Conservation (phyloP, 2,888 invertebrate species). For the Drosophila algonquin region DNA sequence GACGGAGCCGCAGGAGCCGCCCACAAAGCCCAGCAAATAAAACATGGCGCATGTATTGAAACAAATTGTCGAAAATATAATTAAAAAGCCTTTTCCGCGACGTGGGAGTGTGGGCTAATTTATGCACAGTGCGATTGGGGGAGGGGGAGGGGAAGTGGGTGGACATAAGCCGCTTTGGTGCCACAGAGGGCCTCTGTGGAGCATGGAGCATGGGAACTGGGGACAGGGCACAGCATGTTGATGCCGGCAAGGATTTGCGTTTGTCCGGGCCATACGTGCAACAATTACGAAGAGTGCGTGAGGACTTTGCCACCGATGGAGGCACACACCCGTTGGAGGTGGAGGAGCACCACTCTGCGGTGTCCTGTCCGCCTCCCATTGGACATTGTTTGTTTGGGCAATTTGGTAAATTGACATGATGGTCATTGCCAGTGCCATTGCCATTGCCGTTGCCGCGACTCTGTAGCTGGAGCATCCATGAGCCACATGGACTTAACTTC, state of each 20-base stretch:
- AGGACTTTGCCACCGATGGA: slow-evolving; percentile 32
- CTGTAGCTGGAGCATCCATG: slow-evolving; percentile 24
- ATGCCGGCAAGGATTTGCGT: slow-evolving; percentile 63
- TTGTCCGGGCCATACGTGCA: slow-evolving; percentile 44
- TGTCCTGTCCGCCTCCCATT: slow-evolving; percentile 17
- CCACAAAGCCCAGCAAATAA: slow-evolving; percentile 59
- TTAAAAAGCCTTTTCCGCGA: slow-evolving; percentile 54
- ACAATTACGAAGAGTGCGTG: slow-evolving; percentile 69
- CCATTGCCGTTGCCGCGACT: neutral
- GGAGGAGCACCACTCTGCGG: neutral
- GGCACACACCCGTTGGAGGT: neutral
- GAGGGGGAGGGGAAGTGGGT: neutral
- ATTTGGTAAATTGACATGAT: slow-evolving; percentile 64
- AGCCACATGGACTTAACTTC: slow-evolving; percentile 39
- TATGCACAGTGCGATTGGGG: slow-evolving; percentile 22
- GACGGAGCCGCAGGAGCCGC: slow-evolving; percentile 60
- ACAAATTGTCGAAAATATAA: slow-evolving; percentile 68
- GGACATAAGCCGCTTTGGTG: slow-evolving; percentile 62
- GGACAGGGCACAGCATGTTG: slow-evolving; percentile 38
- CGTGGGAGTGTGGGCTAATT: slow-evolving; percentile 39
- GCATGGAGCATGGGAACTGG: neutral
- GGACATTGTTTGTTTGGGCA: slow-evolving; percentile 57
- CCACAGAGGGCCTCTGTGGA: slow-evolving; percentile 5
- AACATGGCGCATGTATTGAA: slow-evolving; percentile 37
- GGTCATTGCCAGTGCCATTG: slow-evolving; percentile 13